These are phyloP conservation scores for sheep (Ovis aries) DNA, from an alignment of 2,113 vertebrate species.

Conservation along the genomic window ARS-UI_Ramb_v3.0 NC_056061.1:80493001-80493500, in stretches of 20 bases:
- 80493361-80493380: accelerated
- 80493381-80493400: conserved; percentile 39
- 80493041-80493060: accelerated
- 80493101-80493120: neutral
- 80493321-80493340: conserved; percentile 64
- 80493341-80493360: neutral
- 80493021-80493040: neutral
- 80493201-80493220: conserved; percentile 62
- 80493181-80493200: conserved; percentile 65
- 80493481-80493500: neutral
- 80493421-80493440: conserved; percentile 66
- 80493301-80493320: conserved; percentile 78
- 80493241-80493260: conserved; percentile 72
- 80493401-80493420: conserved; percentile 65
- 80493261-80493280: conserved; percentile 62
- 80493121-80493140: conserved; percentile 46
- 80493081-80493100: neutral
- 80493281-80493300: conserved; percentile 73
- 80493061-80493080: neutral
- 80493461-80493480: neutral
- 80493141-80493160: conserved; percentile 52
- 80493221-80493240: conserved; percentile 75
- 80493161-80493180: conserved; percentile 46
- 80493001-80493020: neutral
- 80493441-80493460: conserved; percentile 2